Evolutionary conservation across 2,797 vertebrate species (phyloP).

Genomic region (Buphagus erythrorhynchus): DNA sequence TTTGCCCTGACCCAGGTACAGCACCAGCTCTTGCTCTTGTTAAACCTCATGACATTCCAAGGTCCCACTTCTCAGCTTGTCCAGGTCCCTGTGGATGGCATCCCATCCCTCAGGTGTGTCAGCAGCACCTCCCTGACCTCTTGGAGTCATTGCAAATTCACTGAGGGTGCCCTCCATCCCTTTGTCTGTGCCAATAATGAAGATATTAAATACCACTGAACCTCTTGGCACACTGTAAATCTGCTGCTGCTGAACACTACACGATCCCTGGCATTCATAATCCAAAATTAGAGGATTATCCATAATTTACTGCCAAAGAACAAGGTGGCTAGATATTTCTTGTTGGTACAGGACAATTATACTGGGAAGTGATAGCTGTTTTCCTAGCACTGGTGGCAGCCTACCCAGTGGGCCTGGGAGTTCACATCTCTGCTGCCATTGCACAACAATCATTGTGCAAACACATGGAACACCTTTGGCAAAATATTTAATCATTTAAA

Average conservation of each 20-base stretch:
- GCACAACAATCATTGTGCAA: not conserved
- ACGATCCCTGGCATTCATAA: not conserved
- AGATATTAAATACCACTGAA: not conserved
- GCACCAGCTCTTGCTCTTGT: not conserved
- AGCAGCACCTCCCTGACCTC: not conserved
- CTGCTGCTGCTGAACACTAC: not conserved
- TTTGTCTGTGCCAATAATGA: not conserved
- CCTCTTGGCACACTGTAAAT: not conserved
- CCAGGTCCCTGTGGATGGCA: not conserved
- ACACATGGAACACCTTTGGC: not conserved
- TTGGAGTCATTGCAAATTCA: not conserved
- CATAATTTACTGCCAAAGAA: not conserved
- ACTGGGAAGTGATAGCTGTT: not conserved
- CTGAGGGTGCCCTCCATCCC: not conserved
- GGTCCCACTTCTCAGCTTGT: not conserved
- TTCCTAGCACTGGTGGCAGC: not conserved
- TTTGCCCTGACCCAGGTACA: not conserved
- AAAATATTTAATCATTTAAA: not conserved
- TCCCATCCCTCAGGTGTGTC: not conserved
- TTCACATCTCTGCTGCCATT: not conserved
- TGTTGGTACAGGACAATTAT: not conserved
- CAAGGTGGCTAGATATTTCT: not conserved
- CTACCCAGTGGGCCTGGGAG: not conserved
- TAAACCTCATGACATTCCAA: not conserved
- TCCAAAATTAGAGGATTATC: not conserved